Conservation (phyloP, 2,113 vertebrate genomes). For the Campylomormyrus tamandua region DNA sequence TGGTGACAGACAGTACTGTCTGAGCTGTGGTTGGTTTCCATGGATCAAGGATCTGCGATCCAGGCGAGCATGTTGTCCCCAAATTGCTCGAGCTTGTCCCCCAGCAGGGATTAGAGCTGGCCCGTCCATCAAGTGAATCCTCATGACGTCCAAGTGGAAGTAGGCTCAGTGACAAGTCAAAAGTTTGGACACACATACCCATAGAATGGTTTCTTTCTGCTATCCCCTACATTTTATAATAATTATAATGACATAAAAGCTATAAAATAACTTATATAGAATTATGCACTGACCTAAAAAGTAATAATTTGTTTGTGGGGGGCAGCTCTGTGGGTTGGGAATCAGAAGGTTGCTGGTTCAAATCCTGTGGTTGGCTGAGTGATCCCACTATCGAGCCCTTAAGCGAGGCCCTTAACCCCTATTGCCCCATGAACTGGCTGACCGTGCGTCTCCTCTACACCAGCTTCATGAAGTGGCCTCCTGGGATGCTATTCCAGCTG, state of each 20-base stretch:
- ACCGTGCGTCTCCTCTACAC: neutral
- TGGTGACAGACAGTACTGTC: neutral
- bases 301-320: neutral
- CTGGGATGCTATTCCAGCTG: neutral
- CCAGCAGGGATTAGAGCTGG: neutral
- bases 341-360: neutral
- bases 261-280: too few relatives aligned
- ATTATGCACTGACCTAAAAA: too few relatives aligned
- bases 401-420: neutral
- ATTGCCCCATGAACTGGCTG: neutral
- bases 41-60: neutral
- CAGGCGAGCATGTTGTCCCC: neutral
- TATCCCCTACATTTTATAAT: too few relatives aligned
- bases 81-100: neutral
- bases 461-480: neutral
- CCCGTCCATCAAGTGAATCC: neutral
- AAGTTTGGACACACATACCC: too few relatives aligned
- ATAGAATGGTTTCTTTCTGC: too few relatives aligned
- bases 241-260: too few relatives aligned
- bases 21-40: neutral
- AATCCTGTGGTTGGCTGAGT: neutral
- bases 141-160: neutral
- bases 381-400: neutral
- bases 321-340: neutral
- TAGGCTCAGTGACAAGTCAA: neutral